Base-by-base conservation (phyloP, 2,797 vertebrate species). In the Protonibea diacanthus region DNA sequence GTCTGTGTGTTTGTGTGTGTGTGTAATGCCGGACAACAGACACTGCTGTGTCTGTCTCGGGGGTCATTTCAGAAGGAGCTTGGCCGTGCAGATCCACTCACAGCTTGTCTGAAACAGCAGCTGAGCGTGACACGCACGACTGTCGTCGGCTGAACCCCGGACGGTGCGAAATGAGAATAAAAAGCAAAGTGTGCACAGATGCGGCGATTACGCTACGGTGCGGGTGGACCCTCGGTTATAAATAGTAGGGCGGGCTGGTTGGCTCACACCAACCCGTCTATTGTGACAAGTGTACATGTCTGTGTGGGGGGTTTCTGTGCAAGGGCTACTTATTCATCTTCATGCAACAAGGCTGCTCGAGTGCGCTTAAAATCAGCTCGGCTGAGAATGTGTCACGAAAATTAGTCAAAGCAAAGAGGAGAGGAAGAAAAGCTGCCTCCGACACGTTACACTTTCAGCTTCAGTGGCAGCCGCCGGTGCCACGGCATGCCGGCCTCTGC, bases 41-140 rank as follows among this genome's bases (percentile, higher is more conserved):
- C 81, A 90, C 85, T 60, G 80, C 86, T 75, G 86, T 81, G 76
- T 88, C 89, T 77, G 63, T 90, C 76, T 89, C 65, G 17, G 33
- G 33, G 33, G 76, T 89, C 86, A 82, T 78, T 76, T 64, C 67
- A 69, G 73, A 64, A 66, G 78, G 77, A 90, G 80, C 74, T 45
- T 45, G 17, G 52, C 62, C 48, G 77, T 64, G 74, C 65, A 77
- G 65, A 63, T 77, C 79, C 64, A 83, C 87, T 86, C 61, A 61
- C 74, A 61, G 81, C 77, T 82, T 12, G 74, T 61, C 67, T 49
- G 38, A 73, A 82, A 77, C 80, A 68, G 76, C 86, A 86, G 85
- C 80, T 79, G 86, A 87, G 78, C 42, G 60, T 53, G 83, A 82
- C 83, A 71, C 40, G 69, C 21, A 59, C 66, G 33, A 38, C 15